Conservation (phyloP, 2,888 invertebrate genomes). For the Scaptomyza polygonia region DNA sequence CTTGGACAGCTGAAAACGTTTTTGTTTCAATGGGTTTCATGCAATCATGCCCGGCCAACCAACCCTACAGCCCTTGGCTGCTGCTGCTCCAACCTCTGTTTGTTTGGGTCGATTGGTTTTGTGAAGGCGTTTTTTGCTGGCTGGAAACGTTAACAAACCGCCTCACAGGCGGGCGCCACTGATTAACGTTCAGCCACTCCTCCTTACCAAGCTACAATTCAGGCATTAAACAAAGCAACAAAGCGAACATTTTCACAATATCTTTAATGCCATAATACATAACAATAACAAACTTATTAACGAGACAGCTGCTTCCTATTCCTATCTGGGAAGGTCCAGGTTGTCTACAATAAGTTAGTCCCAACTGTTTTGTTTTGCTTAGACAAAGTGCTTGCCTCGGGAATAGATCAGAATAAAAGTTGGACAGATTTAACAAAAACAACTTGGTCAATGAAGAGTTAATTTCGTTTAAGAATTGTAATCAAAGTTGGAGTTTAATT, state of each 20-base stretch:
- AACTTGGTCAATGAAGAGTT: background rate
- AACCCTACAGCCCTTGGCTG: background rate
- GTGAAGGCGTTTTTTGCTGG: constrained; percentile 31
- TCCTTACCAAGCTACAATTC: background rate
- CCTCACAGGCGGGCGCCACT: constrained; percentile 24
- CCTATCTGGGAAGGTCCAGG: constrained; percentile 25
- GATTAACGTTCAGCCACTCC: constrained; percentile 39
- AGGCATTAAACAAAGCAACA: constrained; percentile 3
- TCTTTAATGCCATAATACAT: constrained; percentile 28
- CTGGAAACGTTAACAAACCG: constrained; percentile 61
- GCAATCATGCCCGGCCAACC: constrained; percentile 43
- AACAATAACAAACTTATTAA: constrained; percentile 48
- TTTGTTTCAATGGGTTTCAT: constrained; percentile 32
- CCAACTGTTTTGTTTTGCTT: background rate
- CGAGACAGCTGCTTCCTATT: constrained; percentile 5
- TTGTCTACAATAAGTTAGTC: background rate
- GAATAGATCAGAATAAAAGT: too few relatives aligned
- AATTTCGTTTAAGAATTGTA: background rate
- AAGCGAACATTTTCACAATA: constrained; percentile 29
- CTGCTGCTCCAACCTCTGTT: constrained; percentile 24
- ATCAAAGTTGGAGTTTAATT: too few relatives aligned
- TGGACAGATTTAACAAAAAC: too few relatives aligned
- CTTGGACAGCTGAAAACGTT: constrained; percentile 7
- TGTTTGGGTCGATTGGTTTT: constrained; percentile 56
- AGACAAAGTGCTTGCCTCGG: too few relatives aligned